Evolutionary conservation across 1,140 invertebrate species (phyloP), one percentile per base, ranked within the genome.

Genomic region (Helicoverpa zea): DNA sequence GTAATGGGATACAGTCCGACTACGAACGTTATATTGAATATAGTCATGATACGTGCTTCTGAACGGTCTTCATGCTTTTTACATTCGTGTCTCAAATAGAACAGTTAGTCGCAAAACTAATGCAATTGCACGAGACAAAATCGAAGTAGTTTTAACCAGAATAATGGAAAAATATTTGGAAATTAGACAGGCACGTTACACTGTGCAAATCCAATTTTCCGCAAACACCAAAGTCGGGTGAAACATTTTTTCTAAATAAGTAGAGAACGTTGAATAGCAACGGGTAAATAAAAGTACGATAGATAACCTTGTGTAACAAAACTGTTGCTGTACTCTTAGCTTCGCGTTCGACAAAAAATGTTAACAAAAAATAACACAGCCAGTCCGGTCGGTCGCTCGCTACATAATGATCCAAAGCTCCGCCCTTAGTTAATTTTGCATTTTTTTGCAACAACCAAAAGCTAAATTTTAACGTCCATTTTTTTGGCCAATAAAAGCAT

Each of bases 251-350:
- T 61, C 29, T 75, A 59, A 61, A 61, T 59, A 61, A 35, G 7
- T 47, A 84, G 88, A 89, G 88, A 91, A 91, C 85, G 89, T 85
- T 87, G 88, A 88, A 88, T 85, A 84, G 85, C 87, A 88, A 84
- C 58, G 81, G 84, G 80, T 86, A 89, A 91, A 93, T 89, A 88
- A 88, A 86, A 87, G 86, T 73, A 63, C 68, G 66, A 79, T 88
- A 83, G 81, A 90, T 85, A 93, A 91, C 92, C 92, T 93, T 93
- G 87, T 70, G 73, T 84, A 91, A 88, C 86, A 87, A 87, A 90
- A 90, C 87, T 89, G 87, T 89, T 83, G 85, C 84, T 68, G 84
- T 87, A 88, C 83, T 80, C 83, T 84, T 84, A 73, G 87, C 86
- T 89, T 92, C 88, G 87, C 88, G 88, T 83, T 81, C 72, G 81